phyloP scores from a whole-genome alignment of 2,113 vertebrate genomes.

The Trogon surrucura region DNA sequence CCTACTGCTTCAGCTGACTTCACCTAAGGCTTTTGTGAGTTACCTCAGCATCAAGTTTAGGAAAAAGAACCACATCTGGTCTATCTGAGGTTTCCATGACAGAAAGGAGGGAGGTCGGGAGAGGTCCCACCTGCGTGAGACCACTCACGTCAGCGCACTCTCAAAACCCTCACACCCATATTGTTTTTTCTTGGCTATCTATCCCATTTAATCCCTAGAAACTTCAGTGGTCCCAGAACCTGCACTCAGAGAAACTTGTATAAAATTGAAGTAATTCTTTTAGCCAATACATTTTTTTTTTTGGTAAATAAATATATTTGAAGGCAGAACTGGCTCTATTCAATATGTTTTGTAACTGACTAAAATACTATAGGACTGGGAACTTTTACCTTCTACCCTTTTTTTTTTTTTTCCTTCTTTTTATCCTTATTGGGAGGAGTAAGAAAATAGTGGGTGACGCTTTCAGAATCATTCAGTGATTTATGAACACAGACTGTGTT shows the following conservation, averaged over 20 bases:
- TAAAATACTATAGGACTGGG: background rate
- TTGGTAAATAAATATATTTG: background rate
- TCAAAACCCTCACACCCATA: background rate
- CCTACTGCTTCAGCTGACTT: background rate
- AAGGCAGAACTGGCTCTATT: background rate
- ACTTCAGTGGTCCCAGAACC: background rate
- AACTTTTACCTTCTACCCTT: fast-evolving
- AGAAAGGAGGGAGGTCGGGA: background rate
- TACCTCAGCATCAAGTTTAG: background rate
- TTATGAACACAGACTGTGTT: background rate
- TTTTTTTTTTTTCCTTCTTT: background rate
- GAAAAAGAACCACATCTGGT: background rate
- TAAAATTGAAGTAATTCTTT: background rate
- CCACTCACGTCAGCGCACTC: background rate
- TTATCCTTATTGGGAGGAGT: background rate
- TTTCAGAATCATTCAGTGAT: background rate
- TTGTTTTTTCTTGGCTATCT: background rate
- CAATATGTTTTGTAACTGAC: background rate
- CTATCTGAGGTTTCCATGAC: background rate
- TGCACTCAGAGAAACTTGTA: background rate
- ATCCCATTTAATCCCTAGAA: background rate
- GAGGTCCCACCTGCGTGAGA: background rate
- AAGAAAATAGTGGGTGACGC: background rate
- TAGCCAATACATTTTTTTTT: background rate
- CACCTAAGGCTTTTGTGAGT: background rate